Evolutionary conservation across 2,888 invertebrate species (phyloP).

Genomic region (Luffia ferchaultella): DNA sequence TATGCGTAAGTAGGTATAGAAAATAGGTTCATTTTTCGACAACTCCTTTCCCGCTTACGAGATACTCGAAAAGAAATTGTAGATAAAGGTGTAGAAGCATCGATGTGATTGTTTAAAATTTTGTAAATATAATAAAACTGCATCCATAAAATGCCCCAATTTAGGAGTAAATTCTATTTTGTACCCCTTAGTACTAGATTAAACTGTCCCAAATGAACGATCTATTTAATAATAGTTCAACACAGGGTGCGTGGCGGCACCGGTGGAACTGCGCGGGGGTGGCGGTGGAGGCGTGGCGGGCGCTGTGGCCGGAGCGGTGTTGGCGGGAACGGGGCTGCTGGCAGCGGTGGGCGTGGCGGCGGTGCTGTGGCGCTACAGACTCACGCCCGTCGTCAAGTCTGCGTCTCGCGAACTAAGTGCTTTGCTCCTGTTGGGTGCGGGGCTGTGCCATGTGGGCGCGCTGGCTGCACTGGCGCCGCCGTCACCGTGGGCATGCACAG

Average conservation of each 20-base stretch:
- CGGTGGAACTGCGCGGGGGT: slow-evolving; percentile 56
- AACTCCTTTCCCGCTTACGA: no score
- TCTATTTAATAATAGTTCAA: no score
- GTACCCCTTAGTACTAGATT: no score
- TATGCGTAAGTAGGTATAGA: no score
- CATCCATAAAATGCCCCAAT: no score
- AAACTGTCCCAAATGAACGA: no score
- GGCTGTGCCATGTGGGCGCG: slow-evolving; percentile 63
- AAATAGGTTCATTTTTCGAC: no score
- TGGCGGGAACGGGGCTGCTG: slow-evolving; percentile 55
- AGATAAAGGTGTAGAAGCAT: no score
- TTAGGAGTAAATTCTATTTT: no score
- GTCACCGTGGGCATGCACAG: slow-evolving; percentile 18
- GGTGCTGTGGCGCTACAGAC: slow-evolving; percentile 56
- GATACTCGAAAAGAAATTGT: no score
- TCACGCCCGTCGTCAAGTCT: slow-evolving; percentile 80
- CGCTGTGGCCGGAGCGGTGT: not conserved
- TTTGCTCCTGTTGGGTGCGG: slow-evolving; percentile 62
- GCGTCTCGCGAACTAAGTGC: slow-evolving; percentile 73
- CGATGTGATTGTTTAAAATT: no score
- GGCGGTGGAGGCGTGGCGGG: slow-evolving; percentile 60
- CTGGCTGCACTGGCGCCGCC: slow-evolving; percentile 60
- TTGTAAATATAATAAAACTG: no score
- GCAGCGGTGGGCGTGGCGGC: slow-evolving; percentile 65
- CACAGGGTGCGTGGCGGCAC: slow-evolving; percentile 66